phyloP scores from a whole-genome alignment of 2,888 invertebrate species.

The Polydrusus cervinus region DNA sequence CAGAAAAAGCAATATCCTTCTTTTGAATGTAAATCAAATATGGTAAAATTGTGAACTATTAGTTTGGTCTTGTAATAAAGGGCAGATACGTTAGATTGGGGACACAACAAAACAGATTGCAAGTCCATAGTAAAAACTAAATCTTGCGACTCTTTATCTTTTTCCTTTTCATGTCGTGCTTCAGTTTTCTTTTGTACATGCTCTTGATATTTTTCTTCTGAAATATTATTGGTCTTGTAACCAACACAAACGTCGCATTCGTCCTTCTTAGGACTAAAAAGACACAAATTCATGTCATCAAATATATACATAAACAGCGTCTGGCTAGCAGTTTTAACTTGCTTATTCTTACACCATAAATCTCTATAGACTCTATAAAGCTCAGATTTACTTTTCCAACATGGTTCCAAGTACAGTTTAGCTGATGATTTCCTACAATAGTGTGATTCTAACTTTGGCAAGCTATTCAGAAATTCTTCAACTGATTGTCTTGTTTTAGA shows the following conservation, averaged over 20 bases:
- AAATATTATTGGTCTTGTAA: constrained; percentile 6
- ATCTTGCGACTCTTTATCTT: constrained; percentile 16
- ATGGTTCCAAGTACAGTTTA: constrained; percentile 23
- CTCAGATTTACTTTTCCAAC: constrained; percentile 35
- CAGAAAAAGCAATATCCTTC: constrained; percentile 7
- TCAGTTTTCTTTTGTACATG: constrained; percentile 18
- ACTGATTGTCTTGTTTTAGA: constrained; percentile 28
- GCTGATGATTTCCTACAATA: constrained; percentile 35
- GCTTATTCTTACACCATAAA: constrained; percentile 10
- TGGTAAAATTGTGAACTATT: constrained; percentile 16
- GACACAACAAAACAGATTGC: constrained; percentile 21
- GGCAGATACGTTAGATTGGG: constrained; percentile 26
- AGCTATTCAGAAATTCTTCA: too few relatives aligned
- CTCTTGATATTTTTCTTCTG: constrained; percentile 24
- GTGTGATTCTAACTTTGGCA: constrained; percentile 33
- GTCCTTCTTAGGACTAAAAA: too few relatives aligned
- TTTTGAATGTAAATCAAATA: neutral
- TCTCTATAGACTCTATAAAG: constrained; percentile 24
- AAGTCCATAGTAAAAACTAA: constrained; percentile 24
- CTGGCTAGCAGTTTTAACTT: neutral
- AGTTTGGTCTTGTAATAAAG: constrained; percentile 11
- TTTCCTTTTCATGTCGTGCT: constrained; percentile 10
- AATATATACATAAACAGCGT: too few relatives aligned
- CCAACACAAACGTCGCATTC: too few relatives aligned
- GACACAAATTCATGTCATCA: too few relatives aligned